Base-by-base conservation (phyloP, 1,140 invertebrate genomes). In the Cotesia chilonis region DNA sequence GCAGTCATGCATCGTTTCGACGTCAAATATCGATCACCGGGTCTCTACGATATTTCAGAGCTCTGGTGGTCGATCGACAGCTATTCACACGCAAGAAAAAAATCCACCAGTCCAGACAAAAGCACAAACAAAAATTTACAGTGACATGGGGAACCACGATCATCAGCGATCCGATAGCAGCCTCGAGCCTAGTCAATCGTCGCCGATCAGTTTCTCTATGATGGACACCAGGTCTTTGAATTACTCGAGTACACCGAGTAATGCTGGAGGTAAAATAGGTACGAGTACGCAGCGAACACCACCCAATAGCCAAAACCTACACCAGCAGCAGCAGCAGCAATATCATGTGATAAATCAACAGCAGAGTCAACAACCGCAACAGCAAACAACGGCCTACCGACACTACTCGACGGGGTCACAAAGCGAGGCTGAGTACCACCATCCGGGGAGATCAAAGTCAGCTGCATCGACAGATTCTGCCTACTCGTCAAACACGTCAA, bases 171-270 rank as follows among this genome's bases (percentile, higher is more conserved):
- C 88, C 88, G 79, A 87, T 72, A 78, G 80, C 51, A 83, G 84
- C 41, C 89, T 89, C 78, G 81, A 88, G 70, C 89, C 89, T 77
- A 91, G 89, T 76, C 92, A 93, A 76, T 92, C 91, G 1, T 92
- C 92, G 2, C 92, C 92, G 10, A 92, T 93, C 64, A 93, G 92
- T 83, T 93, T 92, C 83, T 92, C 92, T 4, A 90, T 92, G 71
- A 92, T 93, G 88, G 92, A 93, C 82, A 87, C 88, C 2, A 89
- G 90, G 28, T 88, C 87, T 10, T 81, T 92, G 51, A 91, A 88
- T 78, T 92, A 91, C 72, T 82, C 82, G 67, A 90, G 82, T 81
- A 89, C 87, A 79, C 85, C 76, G 9, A 80, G 76, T 51, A 82
- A 76, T 51, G 69, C 72, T 12, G 82, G 70, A 63, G 80, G 79